Evolutionary conservation across 2,888 invertebrate genomes (phyloP), one percentile per base, ranked within the genome.

Genomic region (Euphydryas editha): DNA sequence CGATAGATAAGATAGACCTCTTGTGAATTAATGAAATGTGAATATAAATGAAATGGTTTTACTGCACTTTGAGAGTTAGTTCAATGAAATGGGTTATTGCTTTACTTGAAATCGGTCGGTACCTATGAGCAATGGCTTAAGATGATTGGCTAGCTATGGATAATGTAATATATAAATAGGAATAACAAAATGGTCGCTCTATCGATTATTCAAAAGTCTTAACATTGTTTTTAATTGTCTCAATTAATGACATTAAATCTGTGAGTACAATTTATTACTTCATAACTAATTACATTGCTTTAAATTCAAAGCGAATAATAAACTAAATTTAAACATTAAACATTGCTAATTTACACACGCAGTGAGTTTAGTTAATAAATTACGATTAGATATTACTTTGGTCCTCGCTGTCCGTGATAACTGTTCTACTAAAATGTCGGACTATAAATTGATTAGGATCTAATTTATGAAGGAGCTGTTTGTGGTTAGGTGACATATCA

Each of bases 391-490:
- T 37, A 24, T 62, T 57, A 62, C 47, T 57, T 47, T n/a, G 44
- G 17, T 24, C n/a, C 15, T 51, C 15, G 49, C 24, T 51, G n/a
- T 51, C 37, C 18, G 36, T 54, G 21, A 62, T 37, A 62, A 51
- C 51, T 37, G 56, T 42, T 49, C 36, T 51, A 59, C 70, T 67
- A 66, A 73, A 68, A 62, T n/a, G 49, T 51, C 67, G 60, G 30
- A 37, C 71, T 62, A 71, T 70, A 69, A 71, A 69, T 72, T 71
- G 72, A 71, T 72, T 73, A 71, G 46, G 46, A 70, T 72, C 71
- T 70, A 68, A 73, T 73, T 73, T 71, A 73, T 65, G 71, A 64
- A 57, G 57, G 49, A 21, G 59, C 49, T 47, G 20, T 58, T 56
- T 56, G 47, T 55, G 56, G 36, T 59, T 30, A 44, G 30, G 37